These are phyloP conservation scores for Notothenia coriiceps DNA, from an alignment of 2,113 vertebrate genomes.

Conservation along the genomic window DNA sequence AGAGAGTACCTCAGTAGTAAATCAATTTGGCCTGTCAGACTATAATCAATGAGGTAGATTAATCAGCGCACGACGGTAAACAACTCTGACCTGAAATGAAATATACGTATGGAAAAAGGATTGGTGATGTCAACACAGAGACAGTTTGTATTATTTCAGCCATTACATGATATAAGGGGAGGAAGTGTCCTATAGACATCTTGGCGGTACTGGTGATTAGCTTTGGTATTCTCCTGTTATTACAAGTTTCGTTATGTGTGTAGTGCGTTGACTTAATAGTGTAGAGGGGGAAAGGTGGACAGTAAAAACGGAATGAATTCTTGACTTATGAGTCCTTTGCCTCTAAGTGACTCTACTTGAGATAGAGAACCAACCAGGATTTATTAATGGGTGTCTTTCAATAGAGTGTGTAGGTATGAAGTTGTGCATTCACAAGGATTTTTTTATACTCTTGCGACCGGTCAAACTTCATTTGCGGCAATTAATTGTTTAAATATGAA, in stretches of 20 bases:
- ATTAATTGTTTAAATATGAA: slow-evolving; percentile 1
- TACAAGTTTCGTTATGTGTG: neutral
- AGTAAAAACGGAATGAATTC: neutral
- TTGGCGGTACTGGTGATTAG: neutral
- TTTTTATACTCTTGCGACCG: neutral
- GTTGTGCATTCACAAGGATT: neutral
- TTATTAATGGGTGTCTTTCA: neutral
- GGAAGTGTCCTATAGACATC: neutral
- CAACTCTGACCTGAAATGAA: slow-evolving; percentile 17
- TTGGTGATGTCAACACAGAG: neutral
- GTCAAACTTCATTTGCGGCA: slow-evolving; percentile 14
- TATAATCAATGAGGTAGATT: slow-evolving; percentile 28
- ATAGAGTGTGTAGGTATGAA: neutral
- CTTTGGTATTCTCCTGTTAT: neutral
- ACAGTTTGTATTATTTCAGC: no score
- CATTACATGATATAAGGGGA: no score
- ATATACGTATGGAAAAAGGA: neutral
- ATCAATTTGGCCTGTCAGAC: slow-evolving; percentile 28
- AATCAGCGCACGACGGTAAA: slow-evolving; percentile 6
- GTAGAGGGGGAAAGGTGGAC: neutral
- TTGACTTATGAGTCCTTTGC: neutral
- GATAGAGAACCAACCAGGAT: neutral
- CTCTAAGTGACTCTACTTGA: neutral
- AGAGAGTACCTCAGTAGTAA: slow-evolving; percentile 8
- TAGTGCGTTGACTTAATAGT: neutral